Base-by-base conservation (phyloP, 2,113 vertebrate genomes). In the Struthidea cinerea region DNA sequence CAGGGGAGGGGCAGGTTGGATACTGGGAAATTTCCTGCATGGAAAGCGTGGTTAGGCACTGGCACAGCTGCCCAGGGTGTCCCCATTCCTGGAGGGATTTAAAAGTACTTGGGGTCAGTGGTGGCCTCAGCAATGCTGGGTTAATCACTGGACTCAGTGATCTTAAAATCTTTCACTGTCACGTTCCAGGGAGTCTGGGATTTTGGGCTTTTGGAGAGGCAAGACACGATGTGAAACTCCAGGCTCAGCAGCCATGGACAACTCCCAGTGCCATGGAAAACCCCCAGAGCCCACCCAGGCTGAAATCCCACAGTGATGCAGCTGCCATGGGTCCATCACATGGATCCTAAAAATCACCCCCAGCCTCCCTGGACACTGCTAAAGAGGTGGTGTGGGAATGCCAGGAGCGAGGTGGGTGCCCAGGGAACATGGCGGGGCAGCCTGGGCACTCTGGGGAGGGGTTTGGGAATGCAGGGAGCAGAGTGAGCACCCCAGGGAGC, bases 171-270 rank as follows among this genome's bases (percentile, higher is more conserved):
- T 41, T 16, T 5, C 22, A 41, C 10, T 3, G 1, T 4, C 7
- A 5, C 0, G 3, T 3, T 28, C 18, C 19, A 11, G 27, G 4
- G n/a, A 28, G 41, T 33, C 22, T 16, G 1, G 6, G 16, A 24
- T 6, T 47, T 22, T 6, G 1, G 32, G 2, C 10, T 69, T 65
- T 22, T 2, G n/a, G 17, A 49, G 41, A 30, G 19, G 37, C 0
- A 3, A 11, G 56, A 27, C 7, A 0, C 0, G 3, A 8, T 3
- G 20, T 2, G 11, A 22, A 10, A 3, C 11, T 35, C n/a, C 21
- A 2, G 1, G 28, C n/a, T 67, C 4, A 1, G 74, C 4, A 3
- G 69, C 53, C 27, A 1, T 1, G 18, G 47, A 20, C 6, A 15
- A 11, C 14, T 21, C 42, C 7, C 41, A 21, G 41, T 11, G 7